Evolutionary conservation across 2,113 vertebrate genomes (phyloP).

Genomic region (Azemiops feae): DNA sequence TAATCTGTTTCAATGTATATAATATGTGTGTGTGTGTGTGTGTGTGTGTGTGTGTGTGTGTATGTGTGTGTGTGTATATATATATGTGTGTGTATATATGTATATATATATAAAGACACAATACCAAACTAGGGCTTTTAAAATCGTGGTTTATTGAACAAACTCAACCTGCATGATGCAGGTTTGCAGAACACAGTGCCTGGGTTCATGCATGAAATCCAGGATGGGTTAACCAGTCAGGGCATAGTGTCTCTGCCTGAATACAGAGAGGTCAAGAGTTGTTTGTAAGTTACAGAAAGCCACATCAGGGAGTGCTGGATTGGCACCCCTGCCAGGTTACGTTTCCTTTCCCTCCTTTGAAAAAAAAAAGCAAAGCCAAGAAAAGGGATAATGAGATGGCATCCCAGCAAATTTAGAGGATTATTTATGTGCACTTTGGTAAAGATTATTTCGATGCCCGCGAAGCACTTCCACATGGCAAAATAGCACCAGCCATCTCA

Average conservation of each 20-base stretch:
- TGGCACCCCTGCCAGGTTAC: constrained; percentile 70
- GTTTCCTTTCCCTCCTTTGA: constrained; percentile 61
- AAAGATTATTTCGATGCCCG: constrained; percentile 73
- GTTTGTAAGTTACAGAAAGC: constrained; percentile 60
- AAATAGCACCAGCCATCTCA: constrained; percentile 75
- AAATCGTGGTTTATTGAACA: not conserved
- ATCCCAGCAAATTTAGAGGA: constrained; percentile 80
- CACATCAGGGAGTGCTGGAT: constrained; percentile 65
- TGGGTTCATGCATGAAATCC: not conserved
- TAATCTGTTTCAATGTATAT: not conserved
- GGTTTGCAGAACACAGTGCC: not conserved
- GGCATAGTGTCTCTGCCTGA: not conserved
- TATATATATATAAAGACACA: too few relatives aligned
- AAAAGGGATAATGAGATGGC: constrained; percentile 79
- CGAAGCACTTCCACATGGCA: constrained; percentile 75
- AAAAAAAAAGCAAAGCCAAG: constrained; percentile 64
- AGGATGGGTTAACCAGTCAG: not conserved
- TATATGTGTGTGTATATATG: too few relatives aligned
- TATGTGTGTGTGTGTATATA: too few relatives aligned
- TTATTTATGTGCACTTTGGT: constrained; percentile 77
- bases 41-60: too few relatives aligned
- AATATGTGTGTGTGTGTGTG: too few relatives aligned
- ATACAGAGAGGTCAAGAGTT: constrained; percentile 25
- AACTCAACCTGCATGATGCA: not conserved
- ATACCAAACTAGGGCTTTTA: not conserved